Evolutionary conservation across 2,797 vertebrate species (phyloP).

Genomic region (Tarsius wallacei): DNA sequence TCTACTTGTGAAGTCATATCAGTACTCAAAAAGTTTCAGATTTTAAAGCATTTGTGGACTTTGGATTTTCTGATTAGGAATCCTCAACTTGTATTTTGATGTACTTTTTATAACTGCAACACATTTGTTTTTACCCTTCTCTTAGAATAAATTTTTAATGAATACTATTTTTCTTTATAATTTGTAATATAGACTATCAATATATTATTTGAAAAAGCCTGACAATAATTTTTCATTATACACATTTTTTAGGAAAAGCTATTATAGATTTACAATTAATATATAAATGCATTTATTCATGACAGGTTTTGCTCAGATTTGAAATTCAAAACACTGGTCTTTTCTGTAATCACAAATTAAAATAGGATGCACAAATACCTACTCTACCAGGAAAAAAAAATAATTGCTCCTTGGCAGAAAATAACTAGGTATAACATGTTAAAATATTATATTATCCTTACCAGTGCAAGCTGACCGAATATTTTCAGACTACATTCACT

Average conservation of each 20-base stretch:
- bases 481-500: slow-evolving; percentile 54
- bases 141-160: slow-evolving; percentile 59
- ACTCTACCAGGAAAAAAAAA: slow-evolving; percentile 47
- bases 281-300: background rate
- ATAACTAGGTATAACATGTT: slow-evolving; percentile 60
- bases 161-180: slow-evolving; percentile 44
- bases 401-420: slow-evolving; percentile 38
- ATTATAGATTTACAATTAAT: background rate
- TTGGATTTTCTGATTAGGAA: background rate
- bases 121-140: slow-evolving; percentile 58
- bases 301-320: background rate
- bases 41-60: background rate
- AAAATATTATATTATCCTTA: slow-evolving; percentile 19
- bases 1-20: background rate
- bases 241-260: background rate
- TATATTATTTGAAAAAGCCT: background rate
- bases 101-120: slow-evolving; percentile 54
- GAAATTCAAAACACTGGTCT: background rate
- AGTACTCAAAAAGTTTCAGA: background rate
- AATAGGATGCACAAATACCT: slow-evolving; percentile 16
- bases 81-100: background rate
- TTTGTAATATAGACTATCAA: slow-evolving; percentile 49
- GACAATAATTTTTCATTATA: background rate
- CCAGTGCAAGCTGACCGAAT: slow-evolving; percentile 35
- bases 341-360: slow-evolving; percentile 55